Percentiles rank a stretch among this genome's conserved stretches.
These are phyloP conservation scores for Aplidium turbinatum DNA, from an alignment of 23 tunicate species.

Conservation along the genomic window DNA sequence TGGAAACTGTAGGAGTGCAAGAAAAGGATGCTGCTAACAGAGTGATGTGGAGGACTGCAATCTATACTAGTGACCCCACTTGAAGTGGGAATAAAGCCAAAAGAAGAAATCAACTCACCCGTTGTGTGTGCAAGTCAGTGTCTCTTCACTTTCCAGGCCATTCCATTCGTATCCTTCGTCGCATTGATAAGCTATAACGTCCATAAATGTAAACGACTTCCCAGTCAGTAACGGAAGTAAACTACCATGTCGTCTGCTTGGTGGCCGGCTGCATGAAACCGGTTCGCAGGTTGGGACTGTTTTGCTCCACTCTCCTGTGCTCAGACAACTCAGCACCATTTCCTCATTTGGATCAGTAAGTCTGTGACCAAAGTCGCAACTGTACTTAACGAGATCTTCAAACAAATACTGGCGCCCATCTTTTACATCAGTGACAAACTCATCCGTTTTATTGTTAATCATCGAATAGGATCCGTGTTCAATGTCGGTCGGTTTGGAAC, in stretches of 20 bases:
- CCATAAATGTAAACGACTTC: conserved; percentile 6
- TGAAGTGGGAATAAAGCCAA: no score
- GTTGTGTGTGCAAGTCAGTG: conserved; percentile 24
- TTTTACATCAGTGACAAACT: background rate
- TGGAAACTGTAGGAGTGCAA: no score
- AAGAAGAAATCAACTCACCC: no score
- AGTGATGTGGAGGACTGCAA: no score
- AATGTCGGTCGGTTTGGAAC: conserved; percentile 21
- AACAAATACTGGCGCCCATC: conserved; percentile 3
- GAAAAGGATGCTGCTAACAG: no score
- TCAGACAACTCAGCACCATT: background rate
- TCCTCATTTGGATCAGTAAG: background rate
- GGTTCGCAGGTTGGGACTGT: conserved; percentile 49
- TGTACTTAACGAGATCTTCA: conserved; percentile 36
- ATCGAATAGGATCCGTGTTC: conserved; percentile 18
- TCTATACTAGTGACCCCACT: no score
- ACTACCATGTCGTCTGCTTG: conserved; percentile 43
- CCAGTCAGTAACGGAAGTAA: background rate
- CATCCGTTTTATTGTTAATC: background rate
- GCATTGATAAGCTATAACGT: conserved; percentile 38
- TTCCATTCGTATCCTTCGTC: conserved; percentile 48
- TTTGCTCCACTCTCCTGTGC: conserved; percentile 25
- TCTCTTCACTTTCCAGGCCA: conserved; percentile 15
- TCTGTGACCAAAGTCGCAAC: conserved; percentile 29
- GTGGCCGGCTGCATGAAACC: conserved; percentile 52